phyloP scores from a whole-genome alignment of 2,113 vertebrate species.

The Colistium nudipinnis region DNA sequence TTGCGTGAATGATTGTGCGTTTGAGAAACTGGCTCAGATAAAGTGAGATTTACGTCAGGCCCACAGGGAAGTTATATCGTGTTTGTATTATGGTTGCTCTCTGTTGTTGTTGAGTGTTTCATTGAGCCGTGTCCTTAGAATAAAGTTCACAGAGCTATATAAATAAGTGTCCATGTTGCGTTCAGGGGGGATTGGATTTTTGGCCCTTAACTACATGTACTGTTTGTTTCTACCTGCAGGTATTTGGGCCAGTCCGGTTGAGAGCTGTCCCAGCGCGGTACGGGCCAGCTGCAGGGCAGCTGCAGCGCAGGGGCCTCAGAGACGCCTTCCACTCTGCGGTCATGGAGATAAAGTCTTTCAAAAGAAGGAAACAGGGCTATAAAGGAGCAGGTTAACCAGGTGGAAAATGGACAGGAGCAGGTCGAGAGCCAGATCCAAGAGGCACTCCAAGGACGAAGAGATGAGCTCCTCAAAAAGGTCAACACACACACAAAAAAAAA shows the following conservation, averaged over 20 bases:
- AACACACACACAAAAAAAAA: background rate
- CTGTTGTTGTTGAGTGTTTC: no score
- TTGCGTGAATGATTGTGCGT: no score
- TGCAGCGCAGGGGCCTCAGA: background rate
- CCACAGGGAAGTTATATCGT: no score
- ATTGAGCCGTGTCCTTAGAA: no score
- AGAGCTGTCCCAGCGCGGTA: background rate
- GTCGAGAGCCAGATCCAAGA: background rate
- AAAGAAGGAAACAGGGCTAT: background rate
- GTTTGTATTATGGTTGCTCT: no score
- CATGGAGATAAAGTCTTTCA: conserved; percentile 1
- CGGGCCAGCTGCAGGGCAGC: background rate
- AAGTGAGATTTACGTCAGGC: no score
- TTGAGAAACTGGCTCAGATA: no score
- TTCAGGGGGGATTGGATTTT: background rate
- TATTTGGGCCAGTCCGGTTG: background rate
- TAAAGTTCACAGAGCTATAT: no score
- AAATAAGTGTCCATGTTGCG: no score
- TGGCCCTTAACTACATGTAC: background rate
- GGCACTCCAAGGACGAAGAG: background rate
- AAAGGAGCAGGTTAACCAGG: conserved; percentile 2
- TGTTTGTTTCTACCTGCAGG: background rate
- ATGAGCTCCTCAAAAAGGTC: background rate
- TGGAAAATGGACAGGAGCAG: conserved; percentile 1
- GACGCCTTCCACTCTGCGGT: background rate